These are phyloP conservation scores for Cricetomys ansorgei DNA, from an alignment of 2,113 vertebrate genomes.

Conservation along the genomic window DNA sequence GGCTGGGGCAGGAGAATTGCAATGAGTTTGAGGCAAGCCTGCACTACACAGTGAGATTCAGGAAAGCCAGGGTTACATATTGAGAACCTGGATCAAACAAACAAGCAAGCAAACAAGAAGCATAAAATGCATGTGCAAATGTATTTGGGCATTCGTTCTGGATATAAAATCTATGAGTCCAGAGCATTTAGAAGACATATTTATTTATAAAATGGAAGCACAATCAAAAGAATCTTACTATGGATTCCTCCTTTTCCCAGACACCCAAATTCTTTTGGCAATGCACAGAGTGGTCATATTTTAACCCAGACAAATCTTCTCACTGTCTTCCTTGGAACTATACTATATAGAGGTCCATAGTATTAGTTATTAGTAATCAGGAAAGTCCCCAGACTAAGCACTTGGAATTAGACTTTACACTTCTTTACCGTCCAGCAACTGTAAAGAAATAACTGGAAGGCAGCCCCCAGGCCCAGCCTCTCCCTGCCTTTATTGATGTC, in stretches of 20 bases:
- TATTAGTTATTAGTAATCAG: neutral
- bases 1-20: neutral
- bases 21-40: neutral
- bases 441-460: neutral
- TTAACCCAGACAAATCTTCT: neutral
- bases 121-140: neutral
- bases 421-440: too few species aligned
- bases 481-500: neutral
- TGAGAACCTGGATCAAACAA: neutral
- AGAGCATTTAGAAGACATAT: neutral
- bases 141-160: neutral
- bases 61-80: neutral
- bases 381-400: too few species aligned
- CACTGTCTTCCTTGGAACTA: neutral
- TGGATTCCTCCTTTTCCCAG: neutral
- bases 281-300: neutral
- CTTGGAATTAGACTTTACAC: too few species aligned
- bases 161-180: neutral
- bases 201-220: neutral
- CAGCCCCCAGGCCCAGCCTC: neutral
- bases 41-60: neutral
- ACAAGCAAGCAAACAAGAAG: neutral
- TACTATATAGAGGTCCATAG: neutral
- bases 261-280: neutral
- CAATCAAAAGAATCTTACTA: neutral